These are phyloP conservation scores for Epiblema foenella DNA, from an alignment of 2,888 invertebrate genomes.

Conservation along the genomic window DNA sequence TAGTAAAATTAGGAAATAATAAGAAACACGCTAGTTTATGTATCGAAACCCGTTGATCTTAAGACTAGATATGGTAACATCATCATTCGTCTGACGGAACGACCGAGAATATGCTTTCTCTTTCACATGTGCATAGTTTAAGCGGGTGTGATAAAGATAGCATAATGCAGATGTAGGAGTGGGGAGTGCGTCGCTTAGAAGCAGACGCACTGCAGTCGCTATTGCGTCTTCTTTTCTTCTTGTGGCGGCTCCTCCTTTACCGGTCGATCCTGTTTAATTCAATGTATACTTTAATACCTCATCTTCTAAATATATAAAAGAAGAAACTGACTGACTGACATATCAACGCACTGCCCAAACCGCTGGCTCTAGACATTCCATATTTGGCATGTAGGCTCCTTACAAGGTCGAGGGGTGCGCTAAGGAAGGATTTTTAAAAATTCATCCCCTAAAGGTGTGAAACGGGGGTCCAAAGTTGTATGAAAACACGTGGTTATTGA, in stretches of 20 bases:
- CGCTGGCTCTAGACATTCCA: too few species aligned
- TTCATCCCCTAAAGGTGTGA: too few species aligned
- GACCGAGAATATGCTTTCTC: background rate
- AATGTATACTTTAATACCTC: background rate
- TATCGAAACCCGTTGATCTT: slow-evolving; percentile 5
- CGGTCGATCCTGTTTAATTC: slow-evolving; percentile 10
- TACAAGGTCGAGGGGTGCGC: too few species aligned
- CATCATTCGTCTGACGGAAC: background rate
- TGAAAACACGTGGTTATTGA: too few species aligned
- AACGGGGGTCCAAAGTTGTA: too few species aligned
- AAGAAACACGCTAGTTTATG: background rate
- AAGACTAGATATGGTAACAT: slow-evolving; percentile 12
- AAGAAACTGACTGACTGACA: too few species aligned
- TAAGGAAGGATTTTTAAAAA: too few species aligned
- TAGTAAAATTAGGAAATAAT: background rate
- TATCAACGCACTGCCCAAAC: too few species aligned
- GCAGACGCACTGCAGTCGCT: slow-evolving; percentile 44
- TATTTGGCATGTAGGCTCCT: too few species aligned
- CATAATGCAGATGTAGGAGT: background rate
- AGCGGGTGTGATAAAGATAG: background rate
- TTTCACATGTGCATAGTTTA: background rate
- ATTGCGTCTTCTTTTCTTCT: slow-evolving; percentile 37
- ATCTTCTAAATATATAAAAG: too few species aligned
- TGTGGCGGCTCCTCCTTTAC: slow-evolving; percentile 4
- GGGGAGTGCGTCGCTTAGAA: slow-evolving; percentile 36